Evolutionary conservation across 2,888 invertebrate species (phyloP).

Genomic region (Theodoxus fluviatilis): DNA sequence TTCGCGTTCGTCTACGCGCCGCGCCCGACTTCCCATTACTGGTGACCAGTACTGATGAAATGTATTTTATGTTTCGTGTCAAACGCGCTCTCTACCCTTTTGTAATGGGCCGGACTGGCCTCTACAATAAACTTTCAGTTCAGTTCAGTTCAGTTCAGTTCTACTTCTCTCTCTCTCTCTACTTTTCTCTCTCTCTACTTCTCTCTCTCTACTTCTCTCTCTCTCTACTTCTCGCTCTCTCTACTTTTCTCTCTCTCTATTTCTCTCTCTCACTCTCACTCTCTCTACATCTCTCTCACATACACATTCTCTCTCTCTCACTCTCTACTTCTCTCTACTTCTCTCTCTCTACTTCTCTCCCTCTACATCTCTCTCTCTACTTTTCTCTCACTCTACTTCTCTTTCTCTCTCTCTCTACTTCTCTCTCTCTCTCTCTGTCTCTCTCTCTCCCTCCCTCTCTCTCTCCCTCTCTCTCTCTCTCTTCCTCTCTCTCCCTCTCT

Average conservation of each 20-base stretch:
- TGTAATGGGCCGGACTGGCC: too few relatives aligned
- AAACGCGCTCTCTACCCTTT: too few relatives aligned
- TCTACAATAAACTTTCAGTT: too few relatives aligned
- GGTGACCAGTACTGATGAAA: too few relatives aligned
- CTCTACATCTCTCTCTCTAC: not conserved
- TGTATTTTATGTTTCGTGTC: too few relatives aligned
- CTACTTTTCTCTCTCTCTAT: conserved; percentile 14
- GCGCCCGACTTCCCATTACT: too few relatives aligned
- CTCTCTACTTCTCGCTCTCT: not conserved
- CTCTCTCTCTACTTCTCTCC: conserved; percentile 23
- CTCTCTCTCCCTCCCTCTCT: conserved; percentile 14
- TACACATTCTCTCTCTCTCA: conserved; percentile 16
- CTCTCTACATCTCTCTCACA: conserved; percentile 17
- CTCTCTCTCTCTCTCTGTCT: conserved; percentile 24
- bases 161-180: conserved; percentile 39
- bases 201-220: conserved; percentile 33
- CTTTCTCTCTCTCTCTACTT: not conserved
- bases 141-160: too few relatives aligned
- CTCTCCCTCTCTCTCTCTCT: conserved; percentile 20
- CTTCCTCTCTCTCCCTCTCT: conserved; percentile 17
- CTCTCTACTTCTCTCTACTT: conserved; percentile 1
- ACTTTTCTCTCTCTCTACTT: conserved; percentile 23
- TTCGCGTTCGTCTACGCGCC: too few relatives aligned
- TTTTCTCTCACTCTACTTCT: not conserved
- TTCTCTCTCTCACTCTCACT: not conserved